Conservation (phyloP, 2,113 vertebrate species). For the Urocitellus parryii region DNA sequence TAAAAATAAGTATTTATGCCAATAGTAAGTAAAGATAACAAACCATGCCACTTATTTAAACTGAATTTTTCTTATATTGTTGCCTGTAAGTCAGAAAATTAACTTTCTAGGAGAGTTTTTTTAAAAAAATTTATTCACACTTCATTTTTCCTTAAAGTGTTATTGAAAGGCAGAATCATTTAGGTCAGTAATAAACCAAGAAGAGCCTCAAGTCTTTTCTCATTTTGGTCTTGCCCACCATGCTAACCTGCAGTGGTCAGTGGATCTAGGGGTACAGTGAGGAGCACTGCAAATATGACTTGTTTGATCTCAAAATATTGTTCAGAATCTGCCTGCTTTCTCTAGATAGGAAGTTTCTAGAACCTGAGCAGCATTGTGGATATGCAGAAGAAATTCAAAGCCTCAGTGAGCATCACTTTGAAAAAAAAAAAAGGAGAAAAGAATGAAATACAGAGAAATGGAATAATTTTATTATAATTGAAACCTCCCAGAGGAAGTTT, state of each 20-base stretch:
- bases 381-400: background rate
- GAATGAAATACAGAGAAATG: background rate
- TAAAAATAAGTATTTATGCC: background rate
- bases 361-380: background rate
- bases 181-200: background rate
- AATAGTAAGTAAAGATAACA: constrained; percentile 1
- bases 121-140: background rate
- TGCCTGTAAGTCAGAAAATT: background rate
- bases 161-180: background rate
- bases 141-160: background rate
- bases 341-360: background rate
- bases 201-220: background rate
- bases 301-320: background rate
- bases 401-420: background rate
- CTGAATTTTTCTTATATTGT: background rate
- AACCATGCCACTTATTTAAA: background rate
- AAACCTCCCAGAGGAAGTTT: background rate
- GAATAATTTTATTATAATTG: background rate
- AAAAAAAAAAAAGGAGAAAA: background rate
- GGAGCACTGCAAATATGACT: background rate
- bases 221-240: accelerated
- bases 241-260: background rate
- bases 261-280: background rate
- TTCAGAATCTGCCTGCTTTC: background rate
- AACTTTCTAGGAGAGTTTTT: background rate